A percentile compares a stretch with the other conserved stretches of the same genome.
Conservation (phyloP, 2,113 vertebrate species). For the Coturnix japonica region DNA sequence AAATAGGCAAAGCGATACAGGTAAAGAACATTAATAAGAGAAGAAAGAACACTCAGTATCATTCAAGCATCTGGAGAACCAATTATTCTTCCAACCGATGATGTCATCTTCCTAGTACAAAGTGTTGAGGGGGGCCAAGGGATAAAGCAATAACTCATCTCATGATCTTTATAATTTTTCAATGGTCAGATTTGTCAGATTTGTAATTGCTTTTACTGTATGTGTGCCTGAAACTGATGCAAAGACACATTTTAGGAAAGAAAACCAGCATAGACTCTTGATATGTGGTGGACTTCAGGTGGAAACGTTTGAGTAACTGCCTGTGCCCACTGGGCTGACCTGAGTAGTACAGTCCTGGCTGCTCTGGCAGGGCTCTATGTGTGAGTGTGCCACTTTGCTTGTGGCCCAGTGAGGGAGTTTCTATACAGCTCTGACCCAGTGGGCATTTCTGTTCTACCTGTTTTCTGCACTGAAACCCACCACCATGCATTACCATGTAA, state of each 20-base stretch:
- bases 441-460: background rate
- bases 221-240: background rate
- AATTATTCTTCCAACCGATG: background rate
- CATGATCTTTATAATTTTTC: background rate
- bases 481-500: background rate
- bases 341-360: background rate
- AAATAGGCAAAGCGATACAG: background rate
- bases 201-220: background rate
- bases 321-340: background rate
- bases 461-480: background rate
- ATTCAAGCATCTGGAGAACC: constrained; percentile 32
- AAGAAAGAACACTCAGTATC: background rate
- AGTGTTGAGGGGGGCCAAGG: background rate
- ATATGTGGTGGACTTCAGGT: background rate
- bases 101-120: constrained; percentile 35
- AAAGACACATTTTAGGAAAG: background rate
- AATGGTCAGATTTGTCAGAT: background rate
- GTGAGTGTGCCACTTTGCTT: rapidly evolving
- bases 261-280: background rate
- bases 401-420: background rate
- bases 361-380: background rate
- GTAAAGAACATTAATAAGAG: background rate
- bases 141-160: constrained; percentile 10
- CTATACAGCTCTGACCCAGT: too few species aligned
- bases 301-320: background rate